These are phyloP conservation scores for Anarhynchus alexandrinus DNA, from an alignment of 2,113 vertebrate species.

Conservation along the genomic window DNA sequence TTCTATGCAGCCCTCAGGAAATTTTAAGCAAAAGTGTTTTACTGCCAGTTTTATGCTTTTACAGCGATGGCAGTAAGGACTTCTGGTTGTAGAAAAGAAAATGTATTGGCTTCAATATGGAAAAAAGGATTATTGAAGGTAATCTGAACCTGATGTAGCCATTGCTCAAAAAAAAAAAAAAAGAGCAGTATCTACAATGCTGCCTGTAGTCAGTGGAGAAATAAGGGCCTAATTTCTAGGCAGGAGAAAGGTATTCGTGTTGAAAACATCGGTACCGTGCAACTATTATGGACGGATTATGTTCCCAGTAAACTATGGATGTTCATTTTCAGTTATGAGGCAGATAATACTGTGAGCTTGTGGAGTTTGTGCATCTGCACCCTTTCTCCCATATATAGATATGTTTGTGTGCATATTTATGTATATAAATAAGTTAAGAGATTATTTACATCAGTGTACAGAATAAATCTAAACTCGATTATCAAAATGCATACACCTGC, in stretches of 20 bases:
- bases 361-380: background rate
- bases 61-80: background rate
- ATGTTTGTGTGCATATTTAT: rapidly evolving
- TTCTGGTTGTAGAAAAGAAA: background rate
- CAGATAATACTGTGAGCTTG: background rate
- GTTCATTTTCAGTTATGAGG: background rate
- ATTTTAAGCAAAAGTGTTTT: background rate
- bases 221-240: background rate
- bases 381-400: background rate
- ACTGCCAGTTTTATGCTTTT: background rate
- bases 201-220: background rate
- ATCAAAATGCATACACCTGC: background rate
- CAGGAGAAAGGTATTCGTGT: background rate
- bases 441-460: slow-evolving; percentile 37
- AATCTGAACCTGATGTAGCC: background rate
- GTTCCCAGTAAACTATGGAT: background rate
- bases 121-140: background rate
- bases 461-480: background rate
- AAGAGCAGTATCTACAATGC: rapidly evolving
- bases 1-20: background rate
- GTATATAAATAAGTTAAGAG: slow-evolving; percentile 26
- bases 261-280: background rate
- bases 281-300: background rate
- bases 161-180: background rate
- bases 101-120: background rate